Conservation (phyloP, 2,797 vertebrate genomes). For the Labroides dimidiatus region DNA sequence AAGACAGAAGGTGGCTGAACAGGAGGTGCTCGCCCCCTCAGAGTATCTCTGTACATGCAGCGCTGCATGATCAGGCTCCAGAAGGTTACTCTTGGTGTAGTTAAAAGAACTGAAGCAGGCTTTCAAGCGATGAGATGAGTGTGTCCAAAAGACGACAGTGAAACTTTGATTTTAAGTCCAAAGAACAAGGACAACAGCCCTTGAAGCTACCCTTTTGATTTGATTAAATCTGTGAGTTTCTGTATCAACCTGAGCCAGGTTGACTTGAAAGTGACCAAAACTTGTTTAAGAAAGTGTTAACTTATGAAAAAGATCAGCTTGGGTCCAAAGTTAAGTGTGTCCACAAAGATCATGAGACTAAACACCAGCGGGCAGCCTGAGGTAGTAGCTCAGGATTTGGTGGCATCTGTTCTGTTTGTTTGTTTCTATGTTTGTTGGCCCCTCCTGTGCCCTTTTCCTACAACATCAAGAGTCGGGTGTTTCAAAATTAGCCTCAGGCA, state of each 20-base stretch:
- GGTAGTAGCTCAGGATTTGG: not conserved
- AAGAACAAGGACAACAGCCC: conserved; percentile 55
- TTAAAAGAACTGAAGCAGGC: conserved; percentile 51
- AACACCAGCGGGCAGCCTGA: not conserved
- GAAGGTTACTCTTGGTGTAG: conserved; percentile 41
- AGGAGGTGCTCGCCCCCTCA: conserved; percentile 28
- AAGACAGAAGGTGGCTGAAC: conserved; percentile 54
- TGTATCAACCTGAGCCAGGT: conserved; percentile 18
- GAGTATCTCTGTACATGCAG: conserved; percentile 20
- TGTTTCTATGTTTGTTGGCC: conserved; percentile 12
- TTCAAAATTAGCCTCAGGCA: conserved; percentile 30
- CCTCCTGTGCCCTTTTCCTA: conserved; percentile 35
- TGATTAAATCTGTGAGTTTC: conserved; percentile 40
- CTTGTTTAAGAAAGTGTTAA: conserved; percentile 4
- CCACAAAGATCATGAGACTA: not conserved
- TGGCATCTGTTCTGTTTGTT: conserved; percentile 19
- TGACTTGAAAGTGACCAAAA: not conserved
- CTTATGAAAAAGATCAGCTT: not conserved
- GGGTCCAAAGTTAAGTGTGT: not conserved
- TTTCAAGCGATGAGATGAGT: conserved; percentile 57
- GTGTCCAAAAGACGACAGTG: conserved; percentile 25
- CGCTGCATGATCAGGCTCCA: conserved; percentile 42
- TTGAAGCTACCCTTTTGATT: conserved; percentile 48
- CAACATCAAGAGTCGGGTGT: conserved; percentile 30
- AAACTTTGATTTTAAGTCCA: conserved; percentile 49